Base-by-base conservation (phyloP, 2,888 invertebrate species). In the Stenoptilia bipunctidactyla region DNA sequence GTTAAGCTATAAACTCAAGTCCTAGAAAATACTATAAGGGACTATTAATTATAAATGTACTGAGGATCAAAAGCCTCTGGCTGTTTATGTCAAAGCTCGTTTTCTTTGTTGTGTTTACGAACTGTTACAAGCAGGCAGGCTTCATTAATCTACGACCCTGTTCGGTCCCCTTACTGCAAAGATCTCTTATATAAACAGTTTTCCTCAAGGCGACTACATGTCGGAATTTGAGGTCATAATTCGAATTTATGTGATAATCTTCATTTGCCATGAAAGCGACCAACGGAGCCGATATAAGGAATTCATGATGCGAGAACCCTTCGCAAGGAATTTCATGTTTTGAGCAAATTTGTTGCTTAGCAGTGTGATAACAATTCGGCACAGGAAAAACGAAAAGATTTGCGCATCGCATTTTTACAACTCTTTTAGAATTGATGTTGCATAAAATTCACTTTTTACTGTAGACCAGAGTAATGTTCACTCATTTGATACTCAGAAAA, bases 281-380 rank as follows among this genome's bases (percentile, higher is more conserved):
- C 58, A 62, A 58, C 61, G 58, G 57, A 57, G 62, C 58, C 60
- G 61, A 59, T 64, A 71, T 74, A 70, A 72, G 69, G 72, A 70
- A 70, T 73, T 74, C 74, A 70, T 70, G 66, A 65, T 68, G 54
- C 49, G 9, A 9, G 30, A 30, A 30, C 30, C 30, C 30, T 30
- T n/a, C 9, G 30, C n/a, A 10, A 30, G 30, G 30, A 30, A 30
- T n/a, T 30, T 30, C 12, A 12, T 30, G 9, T 10, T n/a, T 30
- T 30, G n/a, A 30, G 30, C 2, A 30, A 30, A 8, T 30, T n/a
- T 10, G 30, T 12, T n/a, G n/a, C n/a, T n/a, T n/a, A n/a, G n/a
- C n/a, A n/a, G n/a, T n/a, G n/a, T n/a, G n/a, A n/a, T n/a, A n/a
- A n/a, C n/a, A n/a, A n/a, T n/a, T n/a, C n/a, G n/a, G n/a, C n/a